Evolutionary conservation across 1,140 invertebrate genomes (phyloP), one percentile per base, ranked within the genome.

Genomic region (Zaprionus camerounensis): DNA sequence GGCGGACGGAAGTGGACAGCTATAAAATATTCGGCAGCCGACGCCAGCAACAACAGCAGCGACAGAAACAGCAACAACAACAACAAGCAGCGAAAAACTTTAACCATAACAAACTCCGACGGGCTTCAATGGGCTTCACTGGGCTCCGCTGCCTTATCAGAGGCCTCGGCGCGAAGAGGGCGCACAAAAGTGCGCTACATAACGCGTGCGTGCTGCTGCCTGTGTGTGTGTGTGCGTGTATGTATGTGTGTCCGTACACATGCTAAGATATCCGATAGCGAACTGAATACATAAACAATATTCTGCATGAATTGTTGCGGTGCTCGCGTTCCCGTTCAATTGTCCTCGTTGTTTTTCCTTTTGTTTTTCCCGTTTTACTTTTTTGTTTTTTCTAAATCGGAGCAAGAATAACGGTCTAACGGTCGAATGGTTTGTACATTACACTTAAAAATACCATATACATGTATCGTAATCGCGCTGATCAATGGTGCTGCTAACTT

Each of bases 261-360:
- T 63, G 57, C 28, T 72, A 24, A 71, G 71, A 82, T 82, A 75
- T 76, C 63, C 76, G 81, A 82, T 82, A 82, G 71, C 71, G 64
- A 80, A 67, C 75, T 70, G 80, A 78, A 82, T 78, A 75, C 76
- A 82, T 82, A 82, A 79, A 82, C 76, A 82, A 82, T 83, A 80
- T 82, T 82, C 64, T 65, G 63, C 76, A 83, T 80, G 72, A 83
- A 83, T 82, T 82, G 81, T 80, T 82, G 77, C 81, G 68, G 68
- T 68, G 67, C 71, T 68, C 69, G 44, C 53, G 24, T 65, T 38
- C 28, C 28, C 38, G 36, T 22, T 64, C 71, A 65, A 65, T 58
- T 67, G 68, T 34, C 41, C 12, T 41, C 36, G 49, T 41, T 56
- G 12, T 55, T 36, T 67, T 11, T 28, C 24, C 22, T 13, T 34